Percentiles rank a stretch among this genome's conserved stretches.
phyloP scores from a whole-genome alignment of 2,113 vertebrate genomes.

The Platycercus adscitus region DNA sequence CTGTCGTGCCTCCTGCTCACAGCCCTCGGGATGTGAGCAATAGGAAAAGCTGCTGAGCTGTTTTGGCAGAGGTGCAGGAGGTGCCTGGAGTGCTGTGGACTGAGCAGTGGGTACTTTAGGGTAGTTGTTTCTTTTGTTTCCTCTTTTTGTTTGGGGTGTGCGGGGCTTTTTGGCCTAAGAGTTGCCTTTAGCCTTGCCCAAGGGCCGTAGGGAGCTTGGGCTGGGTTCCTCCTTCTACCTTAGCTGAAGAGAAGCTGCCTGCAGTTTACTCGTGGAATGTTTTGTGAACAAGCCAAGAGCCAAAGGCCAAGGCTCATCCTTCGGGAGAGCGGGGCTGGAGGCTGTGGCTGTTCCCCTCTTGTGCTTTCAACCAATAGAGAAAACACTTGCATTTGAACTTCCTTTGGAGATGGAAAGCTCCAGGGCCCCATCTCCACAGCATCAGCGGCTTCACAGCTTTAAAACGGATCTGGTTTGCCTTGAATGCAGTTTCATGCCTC shows the following conservation, averaged over 20 bases:
- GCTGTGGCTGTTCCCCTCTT: background rate
- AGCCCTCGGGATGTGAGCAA: background rate
- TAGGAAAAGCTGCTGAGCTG: background rate
- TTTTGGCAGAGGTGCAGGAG: background rate
- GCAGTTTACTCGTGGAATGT: background rate
- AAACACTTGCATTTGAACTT: background rate
- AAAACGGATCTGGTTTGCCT: background rate
- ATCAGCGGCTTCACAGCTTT: background rate
- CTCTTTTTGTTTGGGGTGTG: background rate
- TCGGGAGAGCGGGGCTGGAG: background rate
- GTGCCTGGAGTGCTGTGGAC: background rate
- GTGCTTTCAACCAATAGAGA: background rate
- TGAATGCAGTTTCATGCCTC: background rate
- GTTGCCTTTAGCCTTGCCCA: conserved; percentile 32
- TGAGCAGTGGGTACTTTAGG: background rate
- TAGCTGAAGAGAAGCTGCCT: background rate
- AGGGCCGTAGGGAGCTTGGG: background rate
- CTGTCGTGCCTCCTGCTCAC: accelerated
- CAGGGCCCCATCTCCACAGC: background rate
- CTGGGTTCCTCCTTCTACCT: background rate
- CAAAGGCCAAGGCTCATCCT: background rate
- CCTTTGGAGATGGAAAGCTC: background rate
- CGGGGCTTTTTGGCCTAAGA: background rate
- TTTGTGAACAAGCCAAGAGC: background rate
- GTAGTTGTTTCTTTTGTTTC: background rate